Evolutionary conservation across 2,113 vertebrate genomes (phyloP), one percentile per base, ranked within the genome.

Genomic region (Phalacrocorax aristotelis): DNA sequence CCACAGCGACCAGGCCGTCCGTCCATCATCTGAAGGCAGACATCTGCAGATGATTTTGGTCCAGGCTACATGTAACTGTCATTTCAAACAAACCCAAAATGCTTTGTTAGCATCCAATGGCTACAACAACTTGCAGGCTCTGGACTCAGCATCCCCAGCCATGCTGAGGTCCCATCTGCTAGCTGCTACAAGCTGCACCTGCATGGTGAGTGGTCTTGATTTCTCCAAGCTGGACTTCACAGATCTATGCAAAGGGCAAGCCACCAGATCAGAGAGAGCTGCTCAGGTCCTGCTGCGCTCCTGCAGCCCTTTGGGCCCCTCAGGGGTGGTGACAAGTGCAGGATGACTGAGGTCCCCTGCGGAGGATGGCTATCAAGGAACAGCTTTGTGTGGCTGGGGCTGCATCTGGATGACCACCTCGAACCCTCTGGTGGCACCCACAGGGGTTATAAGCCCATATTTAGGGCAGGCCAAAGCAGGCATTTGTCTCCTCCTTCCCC

Each of bases 401-500:
- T 89, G 65, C 7, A 4, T 84, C 75, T 58, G 51, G 46, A 77
- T 89, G 80, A 90, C 68, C 4, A 4, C n/a, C 66, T 70, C 13
- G 21, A 95, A 81, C 75, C 72, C 78, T 92, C 55, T 64, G 26
- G 76, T 55, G 94, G 95, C 85, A 96, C 85, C 95, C 60, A 86
- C 27, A 44, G 29, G 92, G 54, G 83, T 83, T 95, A 93, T 88
- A 87, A 95, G 83, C 51, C 46, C 62, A 51, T 85, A 84, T 83
- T 79, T 82, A 94, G 94, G 83, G 62, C 78, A 94, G 66, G 66
- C 91, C 87, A 85, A 91, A 90, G 54, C 81, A 87, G 75, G 89
- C 78, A 97, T 97, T 97, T 94, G 81, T 96, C 62, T 96, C 64
- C 42, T 94, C 62, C 93, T 85, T 93, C 89, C 96, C 91, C 95